Conservation (phyloP, 2,113 vertebrate species). For the Isichthys henryi region DNA sequence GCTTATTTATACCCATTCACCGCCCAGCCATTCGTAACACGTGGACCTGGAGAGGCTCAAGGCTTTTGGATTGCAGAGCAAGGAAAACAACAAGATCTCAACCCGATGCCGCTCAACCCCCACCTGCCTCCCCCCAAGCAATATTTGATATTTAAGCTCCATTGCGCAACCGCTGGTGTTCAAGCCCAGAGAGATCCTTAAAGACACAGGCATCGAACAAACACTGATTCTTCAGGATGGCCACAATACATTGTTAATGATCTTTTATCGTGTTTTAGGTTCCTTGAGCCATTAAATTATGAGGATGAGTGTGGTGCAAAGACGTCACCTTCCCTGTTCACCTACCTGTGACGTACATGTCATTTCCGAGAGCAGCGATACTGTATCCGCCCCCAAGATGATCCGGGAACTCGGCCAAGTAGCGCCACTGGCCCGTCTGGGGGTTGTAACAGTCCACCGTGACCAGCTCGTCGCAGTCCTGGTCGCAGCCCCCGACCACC, state of each 20-base stretch:
- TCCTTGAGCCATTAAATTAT: neutral
- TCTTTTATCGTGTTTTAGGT: neutral
- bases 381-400: conserved; percentile 95
- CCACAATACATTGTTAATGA: neutral
- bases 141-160: neutral
- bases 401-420: conserved; percentile 89
- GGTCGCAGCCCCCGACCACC: conserved; percentile 88
- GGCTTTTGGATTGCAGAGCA: neutral
- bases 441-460: conserved; percentile 95
- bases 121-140: neutral
- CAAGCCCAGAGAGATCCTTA: neutral
- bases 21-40: conserved; percentile 32
- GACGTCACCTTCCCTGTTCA: neutral
- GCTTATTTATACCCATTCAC: conserved; percentile 50
- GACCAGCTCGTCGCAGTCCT: conserved; percentile 91
- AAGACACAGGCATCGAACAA: neutral
- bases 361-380: conserved; percentile 83
- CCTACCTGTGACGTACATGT: conserved; percentile 94
- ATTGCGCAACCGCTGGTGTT: neutral
- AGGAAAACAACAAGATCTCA: neutral
- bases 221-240: conserved; percentile 8
- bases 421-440: conserved; percentile 90
- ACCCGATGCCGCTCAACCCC: neutral
- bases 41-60: conserved; percentile 32
- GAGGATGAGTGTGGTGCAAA: neutral